phyloP scores from a whole-genome alignment of 2,797 vertebrate species.

The Dermochelys coriacea region DNA sequence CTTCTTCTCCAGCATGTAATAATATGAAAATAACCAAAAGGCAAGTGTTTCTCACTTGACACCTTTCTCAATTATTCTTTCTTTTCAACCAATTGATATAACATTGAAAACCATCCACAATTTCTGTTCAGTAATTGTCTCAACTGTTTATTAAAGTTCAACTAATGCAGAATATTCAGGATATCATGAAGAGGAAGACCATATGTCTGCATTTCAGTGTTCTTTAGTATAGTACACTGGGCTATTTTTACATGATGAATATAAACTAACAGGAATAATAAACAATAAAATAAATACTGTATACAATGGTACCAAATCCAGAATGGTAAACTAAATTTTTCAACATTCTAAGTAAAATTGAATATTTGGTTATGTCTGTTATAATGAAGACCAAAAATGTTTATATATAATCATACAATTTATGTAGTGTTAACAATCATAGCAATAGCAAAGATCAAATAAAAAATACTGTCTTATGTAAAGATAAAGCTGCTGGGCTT shows the following conservation, averaged over 20 bases:
- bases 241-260: neutral
- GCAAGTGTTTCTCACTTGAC: neutral
- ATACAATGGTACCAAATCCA: neutral
- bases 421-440: conserved; percentile 24
- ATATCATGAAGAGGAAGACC: neutral
- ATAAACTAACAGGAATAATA: neutral
- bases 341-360: neutral
- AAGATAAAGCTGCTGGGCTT: conserved; percentile 27
- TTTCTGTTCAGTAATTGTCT: conserved; percentile 35
- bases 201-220: neutral
- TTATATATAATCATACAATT: conserved; percentile 52
- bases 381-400: neutral
- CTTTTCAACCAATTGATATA: neutral
- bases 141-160: conserved; percentile 7
- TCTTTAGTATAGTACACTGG: neutral
- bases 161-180: neutral
- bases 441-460: conserved; percentile 39
- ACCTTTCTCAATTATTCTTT: conserved; percentile 16
- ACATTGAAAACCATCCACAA: neutral
- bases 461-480: conserved; percentile 28
- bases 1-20: neutral
- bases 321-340: neutral
- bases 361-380: neutral
- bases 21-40: neutral
- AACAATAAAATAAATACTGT: conserved; percentile 12